Base-by-base conservation (phyloP, 2,888 invertebrate genomes). In the Mystacides longicornis region DNA sequence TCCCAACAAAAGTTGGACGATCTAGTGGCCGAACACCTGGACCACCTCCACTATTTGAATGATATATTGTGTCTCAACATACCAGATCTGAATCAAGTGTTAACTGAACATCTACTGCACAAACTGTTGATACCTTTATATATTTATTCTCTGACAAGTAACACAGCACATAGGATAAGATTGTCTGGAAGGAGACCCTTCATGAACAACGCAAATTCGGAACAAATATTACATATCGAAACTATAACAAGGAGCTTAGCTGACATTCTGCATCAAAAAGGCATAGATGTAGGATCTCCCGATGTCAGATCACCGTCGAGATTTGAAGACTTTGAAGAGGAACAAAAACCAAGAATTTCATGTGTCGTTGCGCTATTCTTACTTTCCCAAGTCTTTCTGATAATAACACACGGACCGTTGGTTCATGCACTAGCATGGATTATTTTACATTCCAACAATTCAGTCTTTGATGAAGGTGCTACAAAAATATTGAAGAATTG, bases 31-130 rank as follows among this genome's bases (percentile, higher is more conserved):
- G 97, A 97, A 72, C 97, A 98, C 71, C 75, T 98, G 62, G 98
- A 99, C 72, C 95, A 98, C 70, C 80, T 98, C 14, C 97, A 98
- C 73, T 98, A 98, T 70, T 79, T 98, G 55, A 98, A 97, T 68
- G 98, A 98, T 68, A 98, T 98, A 64, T 80, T 99, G 19, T 86
- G 91, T 66, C 80, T 98, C 55, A 87, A 93, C 69, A 95, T 97
- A 64, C 86, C 89, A 51, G 91, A 93, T 67, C 78, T 98, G 53
- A 98, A 97, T 72, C 89, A 92, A 65, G 94, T 97, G 48, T 75
- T 98, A 54, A 91, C 93, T 0, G 94, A 96, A 69, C 96, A 98
- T 73, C 77, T 98, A 57, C 77, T 98, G 61, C 91, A 96, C 72
- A 89, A 94, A 71, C 79, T 98, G 1, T 79, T 98, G 56, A 87